phyloP scores from a whole-genome alignment of 1,140 invertebrate species.

The Planococcus citri region DNA sequence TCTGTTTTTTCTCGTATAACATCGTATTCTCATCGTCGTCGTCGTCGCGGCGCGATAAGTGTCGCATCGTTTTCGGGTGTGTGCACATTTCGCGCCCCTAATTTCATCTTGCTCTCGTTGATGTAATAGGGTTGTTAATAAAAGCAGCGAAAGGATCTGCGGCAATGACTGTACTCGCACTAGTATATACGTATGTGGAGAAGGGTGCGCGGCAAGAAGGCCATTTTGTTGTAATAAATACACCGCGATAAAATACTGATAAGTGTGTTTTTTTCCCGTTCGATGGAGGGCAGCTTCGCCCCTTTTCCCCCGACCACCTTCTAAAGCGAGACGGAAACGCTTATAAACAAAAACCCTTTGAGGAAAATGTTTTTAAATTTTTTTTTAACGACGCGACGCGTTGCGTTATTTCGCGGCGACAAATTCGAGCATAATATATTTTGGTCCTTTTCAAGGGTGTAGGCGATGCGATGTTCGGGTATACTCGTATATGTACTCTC shows the following conservation, averaged over 20 bases:
- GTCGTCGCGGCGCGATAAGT: not conserved
- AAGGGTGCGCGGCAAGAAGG: not conserved
- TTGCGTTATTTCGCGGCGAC: not conserved
- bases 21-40: too few species aligned
- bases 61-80: not conserved
- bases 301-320: too few species aligned
- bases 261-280: not conserved
- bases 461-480: too few species aligned
- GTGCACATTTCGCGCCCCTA: not conserved
- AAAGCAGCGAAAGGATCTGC: not conserved
- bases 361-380: not conserved
- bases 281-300: too few species aligned
- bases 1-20: too few species aligned
- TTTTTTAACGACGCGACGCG: not conserved
- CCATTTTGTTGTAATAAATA: constrained; percentile 4
- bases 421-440: not conserved
- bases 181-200: too few species aligned
- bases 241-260: constrained; percentile 1
- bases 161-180: too few species aligned
- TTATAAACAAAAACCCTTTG: not conserved
- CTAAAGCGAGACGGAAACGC: too few species aligned
- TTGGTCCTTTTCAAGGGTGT: not conserved
- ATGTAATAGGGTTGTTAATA: not conserved
- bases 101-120: not conserved
- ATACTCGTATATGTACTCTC: too few species aligned